Base-by-base conservation (phyloP, 2,797 vertebrate genomes). In the Chiroxiphia lanceolata region DNA sequence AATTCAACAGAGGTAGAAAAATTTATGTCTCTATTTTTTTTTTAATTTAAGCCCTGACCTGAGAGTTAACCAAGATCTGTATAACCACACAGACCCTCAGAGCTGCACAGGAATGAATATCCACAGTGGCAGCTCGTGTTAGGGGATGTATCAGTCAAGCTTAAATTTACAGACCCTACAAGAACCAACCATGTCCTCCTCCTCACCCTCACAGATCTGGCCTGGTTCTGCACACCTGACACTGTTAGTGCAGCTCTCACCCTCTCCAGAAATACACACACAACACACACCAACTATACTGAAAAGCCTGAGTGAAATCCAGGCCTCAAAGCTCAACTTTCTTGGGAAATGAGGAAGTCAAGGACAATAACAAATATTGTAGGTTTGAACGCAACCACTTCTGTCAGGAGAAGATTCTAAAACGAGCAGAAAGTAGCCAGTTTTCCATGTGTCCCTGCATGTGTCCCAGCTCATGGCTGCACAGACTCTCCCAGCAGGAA, bases 71-170 rank as follows among this genome's bases (percentile, higher is more conserved):
- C 15, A 33, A 42, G 40, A 47, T 36, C 31, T 16, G 56, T 20
- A 6, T 2, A 34, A 59, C 33, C 57, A 42, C 68, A 33, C 19
- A 77, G 45, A 47, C 50, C 36, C 48, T 50, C 9, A 21, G 17
- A 51, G 31, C 47, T 18, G n/a, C 23, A 6, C 9, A 9, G 47
- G 45, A 74, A 44, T 6, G n/a, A 59, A 48, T 1, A 51, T 7
- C 64, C 60, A 56, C 56, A 44, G 1, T 0, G 6, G 40, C 5
- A 44, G 33, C 19, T 40, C 0, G 0, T 45, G 9, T 6, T 13
- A 26, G 38, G 72, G n/a, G 31, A 61, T 0, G 0, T 5, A 45
- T 2, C 53, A 18, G 17, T 1, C 25, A 80, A 53, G 42, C 6
- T 84, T 38, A 31, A 45, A 25, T n/a, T n/a, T 15, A 59, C 51